phyloP scores from a whole-genome alignment of 2,888 invertebrate genomes.

The Dioctria linearis region DNA sequence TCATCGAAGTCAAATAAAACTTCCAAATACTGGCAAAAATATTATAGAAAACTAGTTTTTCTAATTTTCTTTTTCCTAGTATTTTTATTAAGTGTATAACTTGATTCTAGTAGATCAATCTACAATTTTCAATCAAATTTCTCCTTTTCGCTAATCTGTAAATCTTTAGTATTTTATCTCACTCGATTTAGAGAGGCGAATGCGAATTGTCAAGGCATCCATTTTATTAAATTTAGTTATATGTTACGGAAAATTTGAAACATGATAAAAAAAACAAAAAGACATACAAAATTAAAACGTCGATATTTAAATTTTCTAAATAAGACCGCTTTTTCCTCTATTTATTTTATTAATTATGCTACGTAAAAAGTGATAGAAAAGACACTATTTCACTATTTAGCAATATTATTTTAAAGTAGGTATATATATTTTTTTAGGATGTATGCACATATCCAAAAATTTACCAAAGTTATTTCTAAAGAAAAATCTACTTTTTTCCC shows the following conservation, averaged over 20 bases:
- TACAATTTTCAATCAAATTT: too few species aligned
- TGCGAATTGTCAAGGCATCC: background rate
- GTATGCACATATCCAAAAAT: conserved; percentile 28
- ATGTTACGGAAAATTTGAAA: conserved; percentile 43
- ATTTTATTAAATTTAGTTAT: background rate
- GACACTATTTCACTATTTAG: conserved; percentile 3
- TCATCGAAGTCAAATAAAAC: too few species aligned
- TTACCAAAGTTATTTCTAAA: conserved; percentile 46
- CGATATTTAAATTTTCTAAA: background rate
- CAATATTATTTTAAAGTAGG: conserved; percentile 10
- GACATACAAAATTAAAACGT: too few species aligned
- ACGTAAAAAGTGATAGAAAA: conserved; percentile 34
- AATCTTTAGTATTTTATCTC: too few species aligned
- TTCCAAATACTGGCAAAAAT: too few species aligned
- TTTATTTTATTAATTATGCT: conserved; percentile 2
- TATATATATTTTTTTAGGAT: conserved; percentile 29
- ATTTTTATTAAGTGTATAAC: too few species aligned
- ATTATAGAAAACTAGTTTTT: too few species aligned
- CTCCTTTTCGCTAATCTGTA: too few species aligned
- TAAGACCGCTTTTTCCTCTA: conserved; percentile 4
- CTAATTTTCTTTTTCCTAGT: too few species aligned
- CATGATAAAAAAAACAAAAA: conserved; percentile 14
- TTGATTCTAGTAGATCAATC: too few species aligned
- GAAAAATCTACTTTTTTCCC: background rate
- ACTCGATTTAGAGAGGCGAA: background rate